Percentiles rank a stretch among this genome's conserved stretches.
Conservation (phyloP, 2,797 vertebrate genomes). For the Gallinago solitaria region DNA sequence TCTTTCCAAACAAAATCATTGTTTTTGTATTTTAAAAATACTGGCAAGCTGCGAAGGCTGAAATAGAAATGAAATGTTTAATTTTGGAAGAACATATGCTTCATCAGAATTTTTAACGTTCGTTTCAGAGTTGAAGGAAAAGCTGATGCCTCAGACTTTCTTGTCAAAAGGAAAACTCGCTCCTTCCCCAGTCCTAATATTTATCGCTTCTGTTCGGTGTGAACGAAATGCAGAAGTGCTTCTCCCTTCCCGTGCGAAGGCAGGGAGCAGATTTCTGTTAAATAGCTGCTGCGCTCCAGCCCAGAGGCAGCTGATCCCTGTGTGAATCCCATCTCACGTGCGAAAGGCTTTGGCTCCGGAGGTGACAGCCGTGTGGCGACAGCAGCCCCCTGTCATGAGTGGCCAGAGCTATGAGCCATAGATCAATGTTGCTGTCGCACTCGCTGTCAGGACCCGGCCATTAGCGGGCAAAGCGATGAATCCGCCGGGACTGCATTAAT, state of each 20-base stretch:
- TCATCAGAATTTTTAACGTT: constrained; percentile 38
- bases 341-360: not conserved
- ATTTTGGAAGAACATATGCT: constrained; percentile 64
- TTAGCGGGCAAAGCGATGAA: not conserved
- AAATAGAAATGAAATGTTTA: constrained; percentile 60
- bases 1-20: constrained; percentile 3
- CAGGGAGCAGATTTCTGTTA: not conserved
- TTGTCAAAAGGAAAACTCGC: not conserved
- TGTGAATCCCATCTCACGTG: not conserved
- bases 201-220: not conserved
- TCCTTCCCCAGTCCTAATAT: constrained; percentile 23
- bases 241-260: not conserved
- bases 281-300: not conserved
- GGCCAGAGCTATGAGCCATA: constrained; percentile 3
- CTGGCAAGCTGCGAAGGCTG: constrained; percentile 39
- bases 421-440: not conserved
- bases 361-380: not conserved
- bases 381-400: not conserved
- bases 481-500: not conserved
- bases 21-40: constrained; percentile 1
- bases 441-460: not conserved
- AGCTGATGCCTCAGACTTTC: constrained; percentile 6
- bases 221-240: not conserved
- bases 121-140: not conserved
- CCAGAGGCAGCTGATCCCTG: not conserved